Evolutionary conservation across 2,113 vertebrate genomes (phyloP).

Genomic region (Nothocercus nigrocapillus): DNA sequence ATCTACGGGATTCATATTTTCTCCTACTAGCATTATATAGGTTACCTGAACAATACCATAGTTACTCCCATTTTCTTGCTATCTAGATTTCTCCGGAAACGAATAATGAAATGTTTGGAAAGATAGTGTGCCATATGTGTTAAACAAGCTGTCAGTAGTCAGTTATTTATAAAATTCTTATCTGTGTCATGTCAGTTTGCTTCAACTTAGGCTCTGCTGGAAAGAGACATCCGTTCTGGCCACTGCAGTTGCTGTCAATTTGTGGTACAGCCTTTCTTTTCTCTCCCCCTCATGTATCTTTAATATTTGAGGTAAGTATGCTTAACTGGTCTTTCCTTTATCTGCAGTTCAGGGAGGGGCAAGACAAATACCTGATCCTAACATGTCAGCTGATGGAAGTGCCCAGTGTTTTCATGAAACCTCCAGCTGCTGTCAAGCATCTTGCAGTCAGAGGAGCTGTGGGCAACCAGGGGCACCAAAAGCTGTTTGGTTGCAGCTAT

Average conservation of each 20-base stretch:
- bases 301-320: background rate
- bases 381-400: background rate
- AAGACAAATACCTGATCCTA: background rate
- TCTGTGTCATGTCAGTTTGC: background rate
- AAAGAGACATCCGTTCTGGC: background rate
- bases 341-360: background rate
- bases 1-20: background rate
- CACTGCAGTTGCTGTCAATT: fast-evolving
- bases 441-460: background rate
- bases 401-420: background rate
- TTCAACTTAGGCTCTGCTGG: background rate
- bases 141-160: background rate
- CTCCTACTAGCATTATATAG: background rate
- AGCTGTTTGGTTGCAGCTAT: background rate
- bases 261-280: background rate
- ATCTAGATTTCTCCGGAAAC: background rate
- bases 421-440: background rate
- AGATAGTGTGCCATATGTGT: background rate
- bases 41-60: background rate
- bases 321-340: background rate
- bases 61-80: background rate
- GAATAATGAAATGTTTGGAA: background rate
- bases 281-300: background rate
- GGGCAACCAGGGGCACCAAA: background rate
- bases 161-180: background rate